Evolutionary conservation across 2,113 vertebrate genomes (phyloP), one percentile per base, ranked within the genome.

Genomic region (Cromileptes altivelis): DNA sequence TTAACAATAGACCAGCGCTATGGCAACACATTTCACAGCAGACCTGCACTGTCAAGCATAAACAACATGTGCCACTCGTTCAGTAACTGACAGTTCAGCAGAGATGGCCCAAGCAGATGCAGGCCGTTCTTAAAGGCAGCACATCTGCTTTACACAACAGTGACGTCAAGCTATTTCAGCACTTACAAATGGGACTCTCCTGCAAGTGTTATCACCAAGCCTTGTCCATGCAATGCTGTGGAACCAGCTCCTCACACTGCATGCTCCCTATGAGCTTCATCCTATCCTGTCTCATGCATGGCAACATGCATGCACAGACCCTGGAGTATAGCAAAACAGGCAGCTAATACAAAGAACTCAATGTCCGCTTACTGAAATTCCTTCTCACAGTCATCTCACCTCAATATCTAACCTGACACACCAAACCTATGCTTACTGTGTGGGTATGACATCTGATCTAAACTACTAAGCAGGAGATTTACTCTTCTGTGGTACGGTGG

Each of bases 191-290:
- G 7, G 15, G 18, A 21, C 7, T 1, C 55, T 23, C 8, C 6
- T 8, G 2, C 21, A 50, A 1, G 0, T 12, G 7, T 53, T 49
- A 21, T 40, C 33, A n/a, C 40, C 7, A 19, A 45, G 23, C 25
- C 27, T 18, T 21, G 14, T 56, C 2, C 0, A 4, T 47, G 18
- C 50, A 72, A 86, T 80, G 83, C 52, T 53, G 75, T 21, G 3
- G 56, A 88, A 86, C 81, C 15, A 2, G 81, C 62, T 84, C 49
- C 58, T 61, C 7, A 71, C 6, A 65, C 8, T 5, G 23, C 62
- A 68, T 60, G 10, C 15, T 52, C 8, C n/a, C 25, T 0, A 0
- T 13, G 25, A 84, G 8, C 7, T 47, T 11, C 25, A 4, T 21
- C 33, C 40, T 50, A 9, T 30, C 18, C 47, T 55, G 2, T 27